Percentiles rank a stretch among this genome's conserved stretches.
These are phyloP conservation scores for Eurytoma californica DNA, from an alignment of 2,888 invertebrate genomes.

Conservation along the genomic window DNA sequence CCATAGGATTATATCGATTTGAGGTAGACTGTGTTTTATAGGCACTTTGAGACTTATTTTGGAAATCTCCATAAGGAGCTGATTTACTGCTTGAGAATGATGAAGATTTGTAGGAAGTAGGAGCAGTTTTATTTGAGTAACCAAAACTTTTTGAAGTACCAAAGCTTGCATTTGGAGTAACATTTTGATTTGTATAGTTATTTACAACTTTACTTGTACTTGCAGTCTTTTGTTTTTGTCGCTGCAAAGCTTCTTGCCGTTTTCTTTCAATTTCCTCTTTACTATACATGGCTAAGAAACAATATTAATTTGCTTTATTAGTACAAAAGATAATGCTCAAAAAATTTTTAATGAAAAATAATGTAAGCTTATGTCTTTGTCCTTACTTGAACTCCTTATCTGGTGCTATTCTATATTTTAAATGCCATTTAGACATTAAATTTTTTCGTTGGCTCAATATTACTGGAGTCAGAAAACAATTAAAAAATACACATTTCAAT, in stretches of 20 bases:
- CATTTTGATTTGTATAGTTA: conserved; percentile 9
- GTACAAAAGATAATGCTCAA: neutral
- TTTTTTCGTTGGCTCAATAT: neutral
- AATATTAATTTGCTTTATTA: conserved; percentile 1
- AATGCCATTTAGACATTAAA: neutral
- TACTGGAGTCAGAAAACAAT: neutral
- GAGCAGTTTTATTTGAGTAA: conserved; percentile 5
- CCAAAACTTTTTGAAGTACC: conserved; percentile 6
- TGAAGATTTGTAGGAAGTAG: neutral
- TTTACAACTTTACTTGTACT: conserved; percentile 19
- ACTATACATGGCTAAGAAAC: conserved; percentile 60
- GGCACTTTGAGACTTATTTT: conserved; percentile 36
- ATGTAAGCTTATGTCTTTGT: too few relatives aligned
- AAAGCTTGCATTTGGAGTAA: neutral
- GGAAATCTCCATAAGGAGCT: conserved; percentile 23
- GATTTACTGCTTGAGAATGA: conserved; percentile 4
- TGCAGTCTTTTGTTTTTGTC: conserved; percentile 56
- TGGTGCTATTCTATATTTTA: neutral
- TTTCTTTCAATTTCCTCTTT: conserved; percentile 78
- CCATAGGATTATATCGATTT: conserved; percentile 61
- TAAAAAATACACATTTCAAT: neutral
- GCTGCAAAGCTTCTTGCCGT: conserved; percentile 76
- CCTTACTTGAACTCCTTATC: neutral
- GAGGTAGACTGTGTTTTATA: conserved; percentile 32
- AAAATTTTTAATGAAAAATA: neutral